Base-by-base conservation (phyloP, 1,140 invertebrate genomes). In the Ips typographus region DNA sequence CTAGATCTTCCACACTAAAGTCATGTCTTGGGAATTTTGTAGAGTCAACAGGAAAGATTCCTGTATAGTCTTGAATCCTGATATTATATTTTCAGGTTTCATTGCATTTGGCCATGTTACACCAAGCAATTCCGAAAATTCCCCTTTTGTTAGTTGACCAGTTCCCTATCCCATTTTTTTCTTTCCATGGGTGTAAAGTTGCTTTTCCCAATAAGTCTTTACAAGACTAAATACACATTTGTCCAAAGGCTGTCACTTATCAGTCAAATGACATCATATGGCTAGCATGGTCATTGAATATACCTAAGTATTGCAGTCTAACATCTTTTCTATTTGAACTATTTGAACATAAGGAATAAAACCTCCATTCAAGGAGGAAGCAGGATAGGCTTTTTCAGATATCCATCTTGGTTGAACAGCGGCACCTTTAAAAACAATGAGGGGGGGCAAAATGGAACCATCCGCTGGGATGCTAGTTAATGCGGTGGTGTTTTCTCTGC, bases 381-480 rank as follows among this genome's bases (percentile, higher is more conserved):
- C 72, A 36, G 73, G 67, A 70, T 80, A 77, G 36, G 22, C 22
- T 22, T 22, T 22, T 22, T 22, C 22, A 22, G 22, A 22, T 22
- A 22, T 22, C 22, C 22, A 72, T 39, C 75, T 56, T 3, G 76
- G 53, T 71, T 78, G 77, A 56, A 78, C 74, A 58, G 66, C 71
- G 56, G 44, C 43, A 38, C 75, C 77, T 76, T 78, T 75, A 59
- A 74, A 75, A 47, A 79, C 66, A 67, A 81, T 80, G 1, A 79
- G 62, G n/a, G 78, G 75, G 36, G 75, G 76, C 0, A 81, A 49
- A 51, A 65, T 69, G 4, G 41, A 60, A 47, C 74, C 77, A 70
- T 75, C 71, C 55, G 78, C 78, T 55, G 72, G 57, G 8, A 77
- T 73, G 57, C 71, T 76, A 2, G 74, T 73, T 38, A 78, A 59